phyloP scores from a whole-genome alignment of 2,113 vertebrate genomes.

The Eclectus roratus region DNA sequence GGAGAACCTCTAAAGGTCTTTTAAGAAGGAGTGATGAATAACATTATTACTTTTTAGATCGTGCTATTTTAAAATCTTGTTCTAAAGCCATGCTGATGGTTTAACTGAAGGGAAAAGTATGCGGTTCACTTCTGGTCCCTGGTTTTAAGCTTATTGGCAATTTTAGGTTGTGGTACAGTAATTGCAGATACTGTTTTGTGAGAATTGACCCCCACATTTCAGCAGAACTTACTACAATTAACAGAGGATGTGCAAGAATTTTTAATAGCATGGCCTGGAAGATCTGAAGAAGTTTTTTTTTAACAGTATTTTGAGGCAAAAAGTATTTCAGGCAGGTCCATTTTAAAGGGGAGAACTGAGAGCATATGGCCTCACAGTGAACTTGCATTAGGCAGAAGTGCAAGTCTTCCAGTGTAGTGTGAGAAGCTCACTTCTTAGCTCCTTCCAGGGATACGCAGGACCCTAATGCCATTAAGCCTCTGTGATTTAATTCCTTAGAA shows the following conservation, averaged over 20 bases:
- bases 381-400: neutral
- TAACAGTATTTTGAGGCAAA: neutral
- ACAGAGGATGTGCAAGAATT: neutral
- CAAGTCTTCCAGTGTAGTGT: fast-evolving
- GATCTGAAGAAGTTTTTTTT: neutral
- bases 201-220: neutral
- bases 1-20: neutral
- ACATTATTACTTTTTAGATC: neutral
- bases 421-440: neutral
- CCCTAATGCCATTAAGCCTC: neutral
- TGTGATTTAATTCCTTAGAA: neutral
- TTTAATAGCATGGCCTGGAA: neutral
- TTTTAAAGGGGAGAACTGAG: neutral
- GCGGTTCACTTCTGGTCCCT: neutral
- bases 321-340: neutral
- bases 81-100: neutral
- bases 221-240: neutral
- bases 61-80: neutral
- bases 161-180: neutral
- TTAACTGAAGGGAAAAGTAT: neutral
- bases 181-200: neutral
- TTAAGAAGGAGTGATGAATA: neutral
- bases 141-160: neutral
- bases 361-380: neutral
- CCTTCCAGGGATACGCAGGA: neutral